Percentiles rank a stretch among this genome's conserved stretches.
These are phyloP conservation scores for Chromis chromis DNA, from an alignment of 2,797 vertebrate species.

Conservation along the genomic window DNA sequence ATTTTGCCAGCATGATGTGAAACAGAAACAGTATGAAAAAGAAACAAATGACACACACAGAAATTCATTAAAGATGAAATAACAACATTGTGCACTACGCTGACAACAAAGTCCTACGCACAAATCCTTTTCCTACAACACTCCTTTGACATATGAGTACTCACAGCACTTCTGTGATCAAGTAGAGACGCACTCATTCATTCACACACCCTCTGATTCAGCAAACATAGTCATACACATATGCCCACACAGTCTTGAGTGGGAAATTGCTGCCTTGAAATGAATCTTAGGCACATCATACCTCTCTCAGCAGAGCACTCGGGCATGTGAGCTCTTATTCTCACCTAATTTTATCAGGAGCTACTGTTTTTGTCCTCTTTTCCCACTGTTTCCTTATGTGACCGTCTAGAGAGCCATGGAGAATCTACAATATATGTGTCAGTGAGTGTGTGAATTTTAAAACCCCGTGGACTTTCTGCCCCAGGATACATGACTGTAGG, in stretches of 20 bases:
- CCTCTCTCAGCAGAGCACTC: constrained; percentile 24
- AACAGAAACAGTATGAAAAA: not conserved
- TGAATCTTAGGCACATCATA: constrained; percentile 33
- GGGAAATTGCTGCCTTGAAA: constrained; percentile 50
- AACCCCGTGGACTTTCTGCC: not conserved
- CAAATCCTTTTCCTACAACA: constrained; percentile 31
- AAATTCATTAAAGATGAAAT: constrained; percentile 4
- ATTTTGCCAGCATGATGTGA: no score
- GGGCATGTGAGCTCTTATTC: constrained; percentile 8
- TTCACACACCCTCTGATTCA: constrained; percentile 59
- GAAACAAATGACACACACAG: constrained; percentile 4
- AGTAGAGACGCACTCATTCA: constrained; percentile 22
- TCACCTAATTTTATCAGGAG: not conserved
- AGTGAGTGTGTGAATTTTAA: not conserved
- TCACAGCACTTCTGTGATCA: constrained; percentile 33
- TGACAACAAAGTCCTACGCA: constrained; percentile 24
- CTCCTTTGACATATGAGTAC: constrained; percentile 33
- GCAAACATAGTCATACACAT: constrained; percentile 46
- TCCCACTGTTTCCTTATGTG: not conserved
- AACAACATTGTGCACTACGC: not conserved
- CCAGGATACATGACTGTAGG: not conserved
- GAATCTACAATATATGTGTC: constrained; percentile 18
- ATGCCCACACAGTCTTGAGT: constrained; percentile 53
- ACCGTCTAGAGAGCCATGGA: not conserved
- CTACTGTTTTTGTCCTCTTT: not conserved